Evolutionary conservation across 1,140 invertebrate species (phyloP).

Genomic region (Alviniconcha marisindica): DNA sequence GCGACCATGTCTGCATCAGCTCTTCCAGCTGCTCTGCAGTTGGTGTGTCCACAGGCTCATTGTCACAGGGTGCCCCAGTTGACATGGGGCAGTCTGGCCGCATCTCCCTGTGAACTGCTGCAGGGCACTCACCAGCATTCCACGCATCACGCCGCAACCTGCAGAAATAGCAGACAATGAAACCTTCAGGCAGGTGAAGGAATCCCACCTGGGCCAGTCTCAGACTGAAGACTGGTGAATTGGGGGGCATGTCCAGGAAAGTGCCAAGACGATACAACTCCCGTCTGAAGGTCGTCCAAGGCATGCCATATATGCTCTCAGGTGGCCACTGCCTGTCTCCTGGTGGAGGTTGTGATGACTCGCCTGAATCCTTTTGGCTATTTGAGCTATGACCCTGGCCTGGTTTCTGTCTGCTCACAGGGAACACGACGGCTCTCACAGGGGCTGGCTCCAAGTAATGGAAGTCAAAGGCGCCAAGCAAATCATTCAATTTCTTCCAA

Average conservation of each 20-base stretch:
- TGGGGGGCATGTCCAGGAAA: constrained; percentile 78
- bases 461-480: not conserved
- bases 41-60: constrained; percentile 33
- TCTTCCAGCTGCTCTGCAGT: not conserved
- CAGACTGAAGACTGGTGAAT: constrained; percentile 84
- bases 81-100: constrained; percentile 49
- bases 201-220: constrained; percentile 84
- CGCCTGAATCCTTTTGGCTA: not conserved
- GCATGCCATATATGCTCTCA: not conserved
- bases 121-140: constrained; percentile 43
- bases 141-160: constrained; percentile 43
- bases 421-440: not conserved
- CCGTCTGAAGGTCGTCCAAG: not conserved
- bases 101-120: constrained; percentile 43
- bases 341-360: not conserved
- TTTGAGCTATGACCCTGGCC: not conserved
- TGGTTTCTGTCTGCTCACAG: constrained; percentile 15
- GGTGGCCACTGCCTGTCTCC: not conserved
- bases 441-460: not conserved
- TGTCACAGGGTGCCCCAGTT: constrained; percentile 34
- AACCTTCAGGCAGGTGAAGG: constrained; percentile 40
- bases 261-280: constrained; percentile 79
- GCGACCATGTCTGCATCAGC: constrained; percentile 13
- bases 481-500: too few relatives aligned
- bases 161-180: constrained; percentile 55